These are phyloP conservation scores for Amphiprion percula DNA, from an alignment of 2,113 vertebrate species.

Conservation along the genomic window DNA sequence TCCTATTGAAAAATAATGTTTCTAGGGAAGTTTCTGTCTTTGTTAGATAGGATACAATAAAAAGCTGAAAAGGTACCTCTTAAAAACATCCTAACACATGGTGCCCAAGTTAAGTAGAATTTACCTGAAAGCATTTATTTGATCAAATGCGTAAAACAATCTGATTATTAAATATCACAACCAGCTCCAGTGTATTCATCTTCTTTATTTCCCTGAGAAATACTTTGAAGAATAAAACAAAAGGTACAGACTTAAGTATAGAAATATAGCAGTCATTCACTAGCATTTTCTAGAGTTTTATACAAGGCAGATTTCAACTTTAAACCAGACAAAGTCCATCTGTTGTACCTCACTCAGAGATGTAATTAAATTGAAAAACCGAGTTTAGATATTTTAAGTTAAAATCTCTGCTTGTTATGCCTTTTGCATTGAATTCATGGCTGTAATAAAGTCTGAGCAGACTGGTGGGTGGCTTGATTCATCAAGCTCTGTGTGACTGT, in stretches of 20 bases:
- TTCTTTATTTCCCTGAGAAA: not conserved
- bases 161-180: too few relatives aligned
- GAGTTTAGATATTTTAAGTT: not conserved
- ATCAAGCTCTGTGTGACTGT: slow-evolving; percentile 59
- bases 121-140: not conserved
- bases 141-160: not conserved
- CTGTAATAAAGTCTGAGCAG: slow-evolving; percentile 57
- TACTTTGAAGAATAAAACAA: not conserved
- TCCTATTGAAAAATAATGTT: too few relatives aligned
- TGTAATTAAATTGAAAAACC: too few relatives aligned
- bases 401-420: slow-evolving; percentile 19
- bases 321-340: not conserved
- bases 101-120: not conserved
- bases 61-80: too few relatives aligned
- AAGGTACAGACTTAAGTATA: too few relatives aligned
- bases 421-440: slow-evolving; percentile 28
- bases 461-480: slow-evolving; percentile 78
- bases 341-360: too few relatives aligned
- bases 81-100: not conserved
- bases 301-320: not conserved
- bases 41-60: too few relatives aligned
- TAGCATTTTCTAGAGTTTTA: too few relatives aligned
- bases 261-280: too few relatives aligned
- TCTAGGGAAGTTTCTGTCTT: too few relatives aligned
- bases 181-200: too few relatives aligned